A percentile compares a stretch with the other conserved stretches of the same genome.
These are phyloP conservation scores for Phasia obesa DNA, from an alignment of 2,888 invertebrate species.

Conservation along the genomic window DNA sequence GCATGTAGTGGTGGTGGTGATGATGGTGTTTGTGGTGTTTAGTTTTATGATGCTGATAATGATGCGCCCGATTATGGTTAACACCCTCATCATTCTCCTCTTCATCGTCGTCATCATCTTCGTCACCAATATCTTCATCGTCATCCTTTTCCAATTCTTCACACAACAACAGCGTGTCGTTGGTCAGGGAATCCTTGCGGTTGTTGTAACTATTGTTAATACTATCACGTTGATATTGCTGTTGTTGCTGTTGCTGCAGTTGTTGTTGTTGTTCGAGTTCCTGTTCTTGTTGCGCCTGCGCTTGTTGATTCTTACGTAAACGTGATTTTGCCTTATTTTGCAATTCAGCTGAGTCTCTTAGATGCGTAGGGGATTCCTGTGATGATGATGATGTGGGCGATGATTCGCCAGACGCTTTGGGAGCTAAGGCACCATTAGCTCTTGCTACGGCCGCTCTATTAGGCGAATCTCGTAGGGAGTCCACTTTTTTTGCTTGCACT, in stretches of 20 bases:
- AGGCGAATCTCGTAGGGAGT: slow-evolving; percentile 82
- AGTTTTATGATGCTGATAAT: slow-evolving; percentile 39
- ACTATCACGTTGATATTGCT: slow-evolving; percentile 78
- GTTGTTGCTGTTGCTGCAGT: slow-evolving; percentile 78
- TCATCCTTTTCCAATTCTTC: slow-evolving; percentile 81
- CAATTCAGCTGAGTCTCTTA: slow-evolving; percentile 79
- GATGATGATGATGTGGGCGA: slow-evolving; percentile 82
- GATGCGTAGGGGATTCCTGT: slow-evolving; percentile 81
- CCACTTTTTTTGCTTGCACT: slow-evolving; percentile 83
- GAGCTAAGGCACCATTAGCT: slow-evolving; percentile 82
- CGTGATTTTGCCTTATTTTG: slow-evolving; percentile 72
- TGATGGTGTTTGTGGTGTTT: slow-evolving; percentile 57
- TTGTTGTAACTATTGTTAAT: slow-evolving; percentile 81
- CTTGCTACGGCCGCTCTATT: slow-evolving; percentile 76
- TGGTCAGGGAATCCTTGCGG: slow-evolving; percentile 80
- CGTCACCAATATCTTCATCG: slow-evolving; percentile 75
- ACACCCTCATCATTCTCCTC: slow-evolving; percentile 70
- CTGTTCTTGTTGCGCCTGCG: slow-evolving; percentile 76
- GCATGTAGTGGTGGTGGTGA: slow-evolving; percentile 45
- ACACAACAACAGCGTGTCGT: slow-evolving; percentile 79
- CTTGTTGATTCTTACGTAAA: slow-evolving; percentile 68
- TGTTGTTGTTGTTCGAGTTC: slow-evolving; percentile 78
- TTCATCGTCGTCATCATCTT: slow-evolving; percentile 70
- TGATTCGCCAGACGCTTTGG: slow-evolving; percentile 82
- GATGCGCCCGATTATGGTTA: slow-evolving; percentile 43